Evolutionary conservation across 2,797 vertebrate species (phyloP).

Genomic region (Mormyrus hasselquistii): DNA sequence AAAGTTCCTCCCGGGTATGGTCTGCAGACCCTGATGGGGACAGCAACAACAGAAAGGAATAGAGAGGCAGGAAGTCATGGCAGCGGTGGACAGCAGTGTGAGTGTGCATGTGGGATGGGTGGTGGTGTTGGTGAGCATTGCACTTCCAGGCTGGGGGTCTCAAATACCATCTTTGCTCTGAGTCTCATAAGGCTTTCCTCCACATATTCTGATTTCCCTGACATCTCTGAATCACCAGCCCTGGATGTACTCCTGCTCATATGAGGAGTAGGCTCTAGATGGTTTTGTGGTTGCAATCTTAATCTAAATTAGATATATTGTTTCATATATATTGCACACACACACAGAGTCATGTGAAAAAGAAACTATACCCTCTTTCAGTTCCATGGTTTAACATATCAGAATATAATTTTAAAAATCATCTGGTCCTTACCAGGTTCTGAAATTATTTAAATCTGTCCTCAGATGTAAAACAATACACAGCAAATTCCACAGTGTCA

Average conservation of each 20-base stretch:
- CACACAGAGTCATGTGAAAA: neutral
- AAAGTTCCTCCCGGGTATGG: conserved; percentile 34
- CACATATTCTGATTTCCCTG: neutral
- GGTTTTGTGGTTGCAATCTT: neutral
- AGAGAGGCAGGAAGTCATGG: conserved; percentile 33
- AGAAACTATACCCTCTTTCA: neutral
- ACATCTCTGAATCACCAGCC: neutral
- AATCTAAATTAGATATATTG: neutral
- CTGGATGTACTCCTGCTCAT: neutral
- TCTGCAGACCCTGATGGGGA: conserved; percentile 21
- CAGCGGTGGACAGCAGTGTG: conserved; percentile 39
- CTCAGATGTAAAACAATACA: neutral
- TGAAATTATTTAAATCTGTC: neutral
- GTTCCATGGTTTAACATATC: neutral
- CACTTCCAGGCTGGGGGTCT: neutral
- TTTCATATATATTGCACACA: neutral
- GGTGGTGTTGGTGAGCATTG: neutral
- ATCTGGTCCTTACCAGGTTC: neutral
- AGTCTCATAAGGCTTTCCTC: neutral
- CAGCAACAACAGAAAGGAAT: conserved; percentile 37
- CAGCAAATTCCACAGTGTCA: neutral
- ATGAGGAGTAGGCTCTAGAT: neutral
- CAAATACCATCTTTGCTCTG: neutral
- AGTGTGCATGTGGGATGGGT: conserved; percentile 15
- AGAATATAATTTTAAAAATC: neutral